These are phyloP conservation scores for Pocillopora meandrina DNA, from an alignment of 92 coral and sea anemone species.

Conservation along the genomic window DNA sequence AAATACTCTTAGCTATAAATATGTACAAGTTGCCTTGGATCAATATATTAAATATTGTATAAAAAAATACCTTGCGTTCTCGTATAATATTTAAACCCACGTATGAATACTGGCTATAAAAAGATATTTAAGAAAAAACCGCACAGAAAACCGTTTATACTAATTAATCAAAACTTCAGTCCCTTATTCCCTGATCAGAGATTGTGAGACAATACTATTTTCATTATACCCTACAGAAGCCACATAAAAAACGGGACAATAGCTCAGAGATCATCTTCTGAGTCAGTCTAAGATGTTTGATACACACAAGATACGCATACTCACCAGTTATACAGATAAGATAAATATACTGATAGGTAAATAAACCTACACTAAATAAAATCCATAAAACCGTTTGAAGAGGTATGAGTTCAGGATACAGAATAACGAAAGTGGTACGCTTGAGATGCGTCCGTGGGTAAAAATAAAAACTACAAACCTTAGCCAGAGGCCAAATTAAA, in stretches of 20 bases:
- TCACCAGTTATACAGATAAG: no score
- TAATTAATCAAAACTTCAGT: background rate
- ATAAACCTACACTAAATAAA: no score
- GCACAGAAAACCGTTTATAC: background rate
- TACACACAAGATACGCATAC: no score
- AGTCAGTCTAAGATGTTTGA: background rate
- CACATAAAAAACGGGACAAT: background rate
- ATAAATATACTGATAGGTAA: background rate
- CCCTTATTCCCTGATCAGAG: no score
- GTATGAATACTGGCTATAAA: background rate
- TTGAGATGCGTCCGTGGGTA: no score
- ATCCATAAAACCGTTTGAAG: background rate
- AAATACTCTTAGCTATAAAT: slow-evolving; percentile 23
- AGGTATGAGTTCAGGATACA: background rate
- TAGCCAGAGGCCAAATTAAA: background rate
- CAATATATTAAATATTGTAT: slow-evolving; percentile 64
- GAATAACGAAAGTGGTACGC: background rate
- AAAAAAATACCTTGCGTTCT: slow-evolving; percentile 56
- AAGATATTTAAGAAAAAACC: background rate
- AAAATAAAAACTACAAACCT: background rate
- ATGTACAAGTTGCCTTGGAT: slow-evolving; percentile 47
- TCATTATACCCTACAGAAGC: no score
- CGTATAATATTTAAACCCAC: slow-evolving; percentile 27
- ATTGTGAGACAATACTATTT: no score
- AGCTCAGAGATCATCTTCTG: background rate